Base-by-base conservation (phyloP, 1,140 invertebrate species). In the Drosophila bipectinata region DNA sequence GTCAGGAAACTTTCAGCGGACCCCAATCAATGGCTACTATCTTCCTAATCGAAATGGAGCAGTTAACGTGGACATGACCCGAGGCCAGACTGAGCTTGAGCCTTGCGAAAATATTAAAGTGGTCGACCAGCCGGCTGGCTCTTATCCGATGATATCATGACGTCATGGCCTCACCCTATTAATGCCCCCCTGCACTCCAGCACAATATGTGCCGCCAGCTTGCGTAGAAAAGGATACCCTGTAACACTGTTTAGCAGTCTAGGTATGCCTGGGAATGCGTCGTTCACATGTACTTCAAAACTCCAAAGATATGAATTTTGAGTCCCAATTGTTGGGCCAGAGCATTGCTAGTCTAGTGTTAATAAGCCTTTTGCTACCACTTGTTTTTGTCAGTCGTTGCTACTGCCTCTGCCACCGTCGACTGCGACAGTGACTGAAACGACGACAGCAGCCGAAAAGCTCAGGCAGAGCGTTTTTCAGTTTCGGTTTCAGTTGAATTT, bases 401-500 rank as follows among this genome's bases (percentile, higher is more conserved):
- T 39, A 9, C 41, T 18, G 41, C 9, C 60, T 10, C 57, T 26
- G 57, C 57, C 45, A 15, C 12, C 51, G 44, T 34, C 44, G 51
- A 37, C 54, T 37, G 32, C 49, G 32, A 34, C 61, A 21, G 34
- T 21, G 5, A 32, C 8, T 34, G 14, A 9, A 52, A 45, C 75
- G 51, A 59, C 81, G 54, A 62, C 77, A 58, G 54, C 14, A 8
- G 15, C 14, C n/a, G 44, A 18, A 47, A 47, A 10, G 18, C 44
- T 7, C 64, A 62, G 41, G 44, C 45, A 57, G 72, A 77, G 82
- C 55, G 69, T 63, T 79, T 75, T 66, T 77, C 51, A 78, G 72
- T 75, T 75, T 88, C 76, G 74, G 77, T 78, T 66, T 81, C 56
- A 81, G 72, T 75, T 75, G 84, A 77, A 64, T 81, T 76, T 73